Evolutionary conservation across 2,797 vertebrate species (phyloP).

Genomic region (Margarornis squamiger): DNA sequence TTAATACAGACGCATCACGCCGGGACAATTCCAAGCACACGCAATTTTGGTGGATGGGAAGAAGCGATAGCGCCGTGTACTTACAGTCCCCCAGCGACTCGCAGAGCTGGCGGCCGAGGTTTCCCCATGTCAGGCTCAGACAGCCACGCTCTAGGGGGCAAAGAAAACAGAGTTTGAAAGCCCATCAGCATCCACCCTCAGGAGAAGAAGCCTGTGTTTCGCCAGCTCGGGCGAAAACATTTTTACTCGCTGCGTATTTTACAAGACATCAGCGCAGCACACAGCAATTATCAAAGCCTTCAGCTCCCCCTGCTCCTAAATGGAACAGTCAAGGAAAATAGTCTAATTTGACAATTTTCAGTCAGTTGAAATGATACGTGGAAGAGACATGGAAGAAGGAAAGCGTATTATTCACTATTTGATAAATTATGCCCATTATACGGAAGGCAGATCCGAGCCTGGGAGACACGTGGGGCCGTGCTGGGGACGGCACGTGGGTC

Average conservation of each 20-base stretch:
- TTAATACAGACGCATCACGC: constrained; percentile 20
- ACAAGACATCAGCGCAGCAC: accelerated
- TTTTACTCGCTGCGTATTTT: not conserved
- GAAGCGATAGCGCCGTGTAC: not conserved
- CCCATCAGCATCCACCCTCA: not conserved
- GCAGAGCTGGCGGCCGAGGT: not conserved
- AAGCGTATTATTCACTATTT: constrained; percentile 22
- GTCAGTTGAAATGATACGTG: constrained; percentile 13
- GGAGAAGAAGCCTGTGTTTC: not conserved
- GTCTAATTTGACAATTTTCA: constrained; percentile 58
- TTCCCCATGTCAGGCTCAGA: not conserved
- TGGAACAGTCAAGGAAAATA: constrained; percentile 54
- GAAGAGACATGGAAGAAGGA: constrained; percentile 1
- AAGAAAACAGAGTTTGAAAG: not conserved
- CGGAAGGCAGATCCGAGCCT: not conserved
- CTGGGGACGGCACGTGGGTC: accelerated
- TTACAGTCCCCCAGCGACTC: not conserved
- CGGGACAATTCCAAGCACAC: constrained; percentile 36
- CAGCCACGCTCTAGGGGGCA: not conserved
- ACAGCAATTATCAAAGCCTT: not conserved
- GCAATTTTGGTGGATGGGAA: constrained; percentile 26
- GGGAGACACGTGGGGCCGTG: not conserved
- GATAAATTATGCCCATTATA: constrained; percentile 35
- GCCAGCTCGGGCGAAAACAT: not conserved
- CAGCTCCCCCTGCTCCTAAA: not conserved